Base-by-base conservation (phyloP, 2,113 vertebrate species). In the Trichechus manatus region DNA sequence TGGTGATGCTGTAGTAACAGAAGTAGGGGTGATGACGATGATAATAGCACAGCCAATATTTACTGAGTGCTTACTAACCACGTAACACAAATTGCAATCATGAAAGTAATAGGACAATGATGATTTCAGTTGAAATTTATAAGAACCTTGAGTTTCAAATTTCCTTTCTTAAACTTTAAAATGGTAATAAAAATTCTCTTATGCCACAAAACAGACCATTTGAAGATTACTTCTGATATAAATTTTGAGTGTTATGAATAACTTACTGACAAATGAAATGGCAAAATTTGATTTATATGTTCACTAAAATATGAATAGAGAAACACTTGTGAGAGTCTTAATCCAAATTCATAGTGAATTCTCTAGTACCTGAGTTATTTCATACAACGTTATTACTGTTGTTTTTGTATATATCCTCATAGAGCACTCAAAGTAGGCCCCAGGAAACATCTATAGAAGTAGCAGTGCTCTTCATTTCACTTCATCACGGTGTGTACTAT, bases 221-320 rank as follows among this genome's bases (percentile, higher is more conserved):
- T 95, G 91, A 97, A 92, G 66, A 94, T 97, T 78, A 89, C 2
- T 79, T 86, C 88, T 96, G 44, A 78, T 95, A 97, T 72, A 97
- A 93, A 97, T 86, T 97, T 84, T 92, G 86, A 83, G 94, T 64
- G 44, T 53, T 79, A 33, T 88, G 63, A 97, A 83, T 93, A 97
- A 97, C 79, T 95, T 86, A 90, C 25, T 74, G 85, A 81, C 36
- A 97, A 97, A 97, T 44, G 14, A 96, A 98, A 93, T 33, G 63
- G 90, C 50, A 97, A 97, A 98, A 83, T 79, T 53, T 72, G 94
- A 96, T 59, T 25, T 79, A 94, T 72, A 80, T 66, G 36, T 91
- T 97, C 61, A 97, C 84, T 95, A 94, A 33, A 96, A 84, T 5
- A 6, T 47, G 39, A 97, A 94, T 92, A 89, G 4, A 94, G 64